Base-by-base conservation (phyloP, 2,888 invertebrate species). In the Leptothorax acervorum region DNA sequence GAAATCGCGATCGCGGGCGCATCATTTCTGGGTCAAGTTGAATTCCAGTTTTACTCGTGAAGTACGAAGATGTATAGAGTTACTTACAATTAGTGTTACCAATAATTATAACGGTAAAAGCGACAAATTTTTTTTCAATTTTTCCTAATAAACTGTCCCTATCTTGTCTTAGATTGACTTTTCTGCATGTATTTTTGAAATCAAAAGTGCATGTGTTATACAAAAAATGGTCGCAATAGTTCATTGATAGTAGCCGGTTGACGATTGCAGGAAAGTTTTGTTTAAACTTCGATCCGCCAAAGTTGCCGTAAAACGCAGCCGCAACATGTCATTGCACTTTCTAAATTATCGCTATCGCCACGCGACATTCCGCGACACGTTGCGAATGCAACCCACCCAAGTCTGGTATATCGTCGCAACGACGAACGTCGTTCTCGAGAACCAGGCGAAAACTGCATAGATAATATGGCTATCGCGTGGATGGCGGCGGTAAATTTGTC, bases 291-390 rank as follows among this genome's bases (percentile, higher is more conserved):
- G 45, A 45, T 15, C 70, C n/a, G 31, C 55, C 12, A 31, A 62
- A 75, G 74, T 62, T 62, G 8, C 12, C 31, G n/a, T 39, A 23
- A 53, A 3, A 53, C 39, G 18, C 42, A 53, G 42, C 18, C 15
- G 39, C 39, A n/a, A 65, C 35, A 9, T 68, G 78, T 78, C 68
- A 68, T 57, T 35, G 78, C 78, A 57, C 78, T 55, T 57, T 68
- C 31, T 42, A 57, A 78, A 78, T 78, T 78, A 70, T 78, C 78
- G 45, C 9, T 57, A 70, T 78, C 78, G 45, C 12, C n/a, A 68
- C 31, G 66, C 66, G 74, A 74, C 74, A 12, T 42, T 55, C 55
- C 55, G 28, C 39, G n/a, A 62, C 35, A 31, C 66, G n/a, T 76
- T 39, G 39, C 42, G 42, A 68, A 42, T 31, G 55, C 68, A 53